These are phyloP conservation scores for Callyntrura guangdongensis DNA, from an alignment of 2,888 invertebrate species.

Conservation along the genomic window DNA sequence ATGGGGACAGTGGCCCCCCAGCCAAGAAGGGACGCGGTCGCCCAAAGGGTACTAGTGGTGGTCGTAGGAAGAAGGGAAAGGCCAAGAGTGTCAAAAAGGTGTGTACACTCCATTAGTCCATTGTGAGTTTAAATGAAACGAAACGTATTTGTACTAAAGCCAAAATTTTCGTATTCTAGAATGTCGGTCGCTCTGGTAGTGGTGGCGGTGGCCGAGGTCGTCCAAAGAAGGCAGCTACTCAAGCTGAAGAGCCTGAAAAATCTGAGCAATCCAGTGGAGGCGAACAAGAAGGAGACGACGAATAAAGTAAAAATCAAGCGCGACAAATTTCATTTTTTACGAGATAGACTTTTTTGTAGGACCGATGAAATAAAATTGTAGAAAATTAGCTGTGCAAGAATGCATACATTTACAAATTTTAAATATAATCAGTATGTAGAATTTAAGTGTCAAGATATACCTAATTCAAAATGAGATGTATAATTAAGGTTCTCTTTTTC, in stretches of 20 bases:
- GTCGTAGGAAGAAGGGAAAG: constrained; percentile 86
- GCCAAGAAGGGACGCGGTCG: constrained; percentile 88
- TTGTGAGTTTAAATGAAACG: too few relatives aligned
- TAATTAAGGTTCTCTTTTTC: neutral
- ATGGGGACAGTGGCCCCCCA: constrained; percentile 86
- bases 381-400: constrained; percentile 31
- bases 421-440: neutral
- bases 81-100: constrained; percentile 85
- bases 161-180: constrained; percentile 55
- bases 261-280: constrained; percentile 82
- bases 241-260: constrained; percentile 77
- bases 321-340: constrained; percentile 64
- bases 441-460: neutral
- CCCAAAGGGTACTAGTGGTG: constrained; percentile 87
- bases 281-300: constrained; percentile 80
- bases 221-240: constrained; percentile 78
- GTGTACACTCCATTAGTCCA: constrained; percentile 85
- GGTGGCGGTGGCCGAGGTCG: constrained; percentile 81
- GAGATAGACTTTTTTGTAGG: constrained; percentile 57
- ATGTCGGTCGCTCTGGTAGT: constrained; percentile 45
- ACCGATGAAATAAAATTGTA: constrained; percentile 39
- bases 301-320: constrained; percentile 63
- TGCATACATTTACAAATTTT: constrained; percentile 38
- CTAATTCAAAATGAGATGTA: neutral
- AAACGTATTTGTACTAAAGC: too few relatives aligned